phyloP scores from a whole-genome alignment of 2,113 vertebrate genomes.

The Sisor rabdophorus region DNA sequence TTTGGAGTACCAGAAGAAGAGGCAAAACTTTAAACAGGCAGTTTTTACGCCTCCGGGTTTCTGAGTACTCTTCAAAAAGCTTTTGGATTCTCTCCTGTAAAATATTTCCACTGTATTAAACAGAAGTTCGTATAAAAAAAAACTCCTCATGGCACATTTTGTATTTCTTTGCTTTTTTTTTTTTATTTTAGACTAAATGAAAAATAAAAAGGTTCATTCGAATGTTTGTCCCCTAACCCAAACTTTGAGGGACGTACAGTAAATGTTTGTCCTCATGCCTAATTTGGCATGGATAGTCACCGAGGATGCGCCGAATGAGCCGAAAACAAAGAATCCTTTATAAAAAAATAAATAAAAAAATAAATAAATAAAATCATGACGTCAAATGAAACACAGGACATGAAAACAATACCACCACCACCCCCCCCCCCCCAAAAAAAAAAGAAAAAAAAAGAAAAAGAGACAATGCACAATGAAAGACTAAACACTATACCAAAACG shows the following conservation, averaged over 20 bases:
- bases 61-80: background rate
- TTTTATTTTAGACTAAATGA: background rate
- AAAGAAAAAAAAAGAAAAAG: too few species aligned
- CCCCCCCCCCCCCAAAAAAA: too few species aligned
- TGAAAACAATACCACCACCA: background rate
- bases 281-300: background rate
- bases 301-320: background rate
- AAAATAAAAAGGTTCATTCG: background rate
- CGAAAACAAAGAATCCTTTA: conserved; percentile 10
- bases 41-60: background rate
- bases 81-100: background rate
- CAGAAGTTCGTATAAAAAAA: background rate
- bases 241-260: background rate
- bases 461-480: conserved; percentile 19
- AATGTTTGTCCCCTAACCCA: background rate
- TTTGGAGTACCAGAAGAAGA: background rate
- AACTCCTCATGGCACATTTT: background rate
- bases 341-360: background rate
- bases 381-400: conserved; percentile 3
- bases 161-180: background rate
- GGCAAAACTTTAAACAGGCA: background rate
- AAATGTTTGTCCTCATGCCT: conserved; percentile 8
- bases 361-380: conserved; percentile 1
- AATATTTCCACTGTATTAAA: background rate
- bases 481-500: background rate